Conservation (phyloP, 2,888 invertebrate genomes). For the Ephialtes manifestator region DNA sequence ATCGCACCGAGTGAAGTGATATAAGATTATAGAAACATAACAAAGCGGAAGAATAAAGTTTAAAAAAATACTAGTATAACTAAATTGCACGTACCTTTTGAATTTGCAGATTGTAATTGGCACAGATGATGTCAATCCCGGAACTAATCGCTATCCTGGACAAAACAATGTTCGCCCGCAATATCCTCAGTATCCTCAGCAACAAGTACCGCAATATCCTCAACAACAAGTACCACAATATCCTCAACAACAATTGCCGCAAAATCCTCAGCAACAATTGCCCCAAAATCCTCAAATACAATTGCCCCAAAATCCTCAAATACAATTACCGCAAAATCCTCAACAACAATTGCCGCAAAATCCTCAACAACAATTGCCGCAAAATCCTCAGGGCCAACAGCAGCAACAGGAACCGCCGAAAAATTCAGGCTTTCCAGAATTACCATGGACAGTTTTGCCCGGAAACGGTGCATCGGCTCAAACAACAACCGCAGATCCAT, state of each 20-base stretch:
- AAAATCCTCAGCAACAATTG: conserved; percentile 9
- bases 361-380: conserved; percentile 43
- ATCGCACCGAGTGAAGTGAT: too few relatives aligned
- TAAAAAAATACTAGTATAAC: not conserved
- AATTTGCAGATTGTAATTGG: conserved; percentile 72
- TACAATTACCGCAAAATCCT: conserved; percentile 37
- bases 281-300: conserved; percentile 48
- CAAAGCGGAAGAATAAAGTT: too few relatives aligned
- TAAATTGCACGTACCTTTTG: not conserved
- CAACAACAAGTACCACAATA: conserved; percentile 9
- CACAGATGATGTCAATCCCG: conserved; percentile 52
- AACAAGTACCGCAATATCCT: not conserved
- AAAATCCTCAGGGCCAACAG: conserved; percentile 56
- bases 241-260: conserved; percentile 18
- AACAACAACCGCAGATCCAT: conserved; percentile 14
- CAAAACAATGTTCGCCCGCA: not conserved
- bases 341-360: conserved; percentile 42
- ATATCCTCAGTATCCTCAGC: not conserved
- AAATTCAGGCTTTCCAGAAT: not conserved
- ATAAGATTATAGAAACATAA: too few relatives aligned
- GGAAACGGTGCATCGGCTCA: not conserved
- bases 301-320: conserved; percentile 39
- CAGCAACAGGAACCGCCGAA: conserved; percentile 54
- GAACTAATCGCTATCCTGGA: not conserved
- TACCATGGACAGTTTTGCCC: not conserved